Percentiles rank a stretch among this genome's conserved stretches.
Conservation (phyloP, 2,888 invertebrate genomes). For the Eustalomyia histrio region DNA sequence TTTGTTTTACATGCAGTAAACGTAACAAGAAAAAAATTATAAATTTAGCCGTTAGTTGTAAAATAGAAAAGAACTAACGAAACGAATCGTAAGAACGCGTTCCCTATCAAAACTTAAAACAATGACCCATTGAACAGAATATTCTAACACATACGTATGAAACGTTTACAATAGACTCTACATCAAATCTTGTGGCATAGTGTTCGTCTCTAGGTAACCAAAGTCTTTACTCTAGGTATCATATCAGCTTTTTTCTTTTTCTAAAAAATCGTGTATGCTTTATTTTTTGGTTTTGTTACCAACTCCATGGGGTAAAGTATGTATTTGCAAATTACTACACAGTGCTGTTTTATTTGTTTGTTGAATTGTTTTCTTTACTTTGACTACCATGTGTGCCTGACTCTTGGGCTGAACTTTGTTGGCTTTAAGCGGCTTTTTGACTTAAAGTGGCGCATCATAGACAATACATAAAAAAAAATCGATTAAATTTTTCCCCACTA, state of each 20-base stretch:
- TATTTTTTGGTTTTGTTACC: background rate
- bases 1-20: conserved; percentile 65
- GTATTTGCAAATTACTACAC: conserved; percentile 61
- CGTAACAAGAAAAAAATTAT: conserved; percentile 44
- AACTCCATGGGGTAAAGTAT: conserved; percentile 44
- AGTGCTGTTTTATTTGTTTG: conserved; percentile 35
- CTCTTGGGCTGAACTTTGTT: conserved; percentile 60
- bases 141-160: conserved; percentile 5
- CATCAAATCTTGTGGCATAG: background rate
- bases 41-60: conserved; percentile 44
- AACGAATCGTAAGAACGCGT: conserved; percentile 46
- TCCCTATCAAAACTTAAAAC: conserved; percentile 31
- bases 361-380: conserved; percentile 18
- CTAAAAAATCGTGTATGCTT: background rate
- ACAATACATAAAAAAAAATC: conserved; percentile 5
- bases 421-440: conserved; percentile 62
- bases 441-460: conserved; percentile 60
- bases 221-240: background rate
- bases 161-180: too few relatives aligned
- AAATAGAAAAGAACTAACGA: conserved; percentile 27
- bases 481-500: conserved; percentile 38
- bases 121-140: conserved; percentile 54
- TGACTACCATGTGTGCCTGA: conserved; percentile 39
- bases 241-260: background rate
- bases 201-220: background rate